phyloP scores from a whole-genome alignment of 1,140 invertebrate genomes.

The Antheraea mylitta region DNA sequence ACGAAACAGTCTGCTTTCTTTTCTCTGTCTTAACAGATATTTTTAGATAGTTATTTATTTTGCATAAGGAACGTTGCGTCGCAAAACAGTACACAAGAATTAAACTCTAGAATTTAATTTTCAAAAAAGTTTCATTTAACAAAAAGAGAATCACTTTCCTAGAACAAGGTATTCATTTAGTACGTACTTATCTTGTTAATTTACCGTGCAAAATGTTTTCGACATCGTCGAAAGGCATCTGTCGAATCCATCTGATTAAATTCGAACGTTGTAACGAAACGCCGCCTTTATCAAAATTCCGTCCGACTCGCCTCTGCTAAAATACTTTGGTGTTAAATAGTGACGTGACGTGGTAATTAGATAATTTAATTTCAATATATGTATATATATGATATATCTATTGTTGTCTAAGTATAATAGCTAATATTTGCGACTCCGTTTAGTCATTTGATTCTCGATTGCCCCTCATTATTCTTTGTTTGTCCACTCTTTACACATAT shows the following conservation, averaged over 20 bases:
- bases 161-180: neutral
- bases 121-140: neutral
- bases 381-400: neutral
- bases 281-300: slow-evolving; percentile 12
- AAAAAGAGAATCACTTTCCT: neutral
- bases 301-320: neutral
- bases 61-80: too few species aligned
- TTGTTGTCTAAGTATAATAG: neutral
- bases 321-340: neutral
- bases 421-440: too few species aligned
- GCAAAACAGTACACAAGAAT: too few species aligned
- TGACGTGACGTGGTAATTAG: neutral
- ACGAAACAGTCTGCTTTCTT: too few species aligned
- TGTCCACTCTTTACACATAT: too few species aligned
- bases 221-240: neutral
- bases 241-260: slow-evolving; percentile 11
- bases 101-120: too few species aligned
- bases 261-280: slow-evolving; percentile 9
- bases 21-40: too few species aligned
- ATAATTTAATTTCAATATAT: neutral
- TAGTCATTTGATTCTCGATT: too few species aligned
- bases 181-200: neutral
- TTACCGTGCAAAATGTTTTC: neutral
- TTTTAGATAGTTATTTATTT: too few species aligned
- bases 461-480: too few species aligned